These are phyloP conservation scores for Lipophrys pholis DNA, from an alignment of 2,113 vertebrate genomes.

Conservation along the genomic window DNA sequence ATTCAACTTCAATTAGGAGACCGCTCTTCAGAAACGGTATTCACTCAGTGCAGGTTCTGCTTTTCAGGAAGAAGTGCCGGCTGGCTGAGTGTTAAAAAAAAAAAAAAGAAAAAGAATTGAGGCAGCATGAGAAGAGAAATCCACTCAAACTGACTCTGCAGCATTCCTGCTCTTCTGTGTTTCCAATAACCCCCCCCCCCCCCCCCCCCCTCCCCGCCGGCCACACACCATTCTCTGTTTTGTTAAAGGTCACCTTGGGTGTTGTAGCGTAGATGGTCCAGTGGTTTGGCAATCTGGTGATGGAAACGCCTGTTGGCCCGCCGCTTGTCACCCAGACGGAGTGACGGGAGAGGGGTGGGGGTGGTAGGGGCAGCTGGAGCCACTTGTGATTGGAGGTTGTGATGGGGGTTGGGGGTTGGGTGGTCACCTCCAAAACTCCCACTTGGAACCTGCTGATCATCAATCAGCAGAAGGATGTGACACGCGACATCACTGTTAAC, in stretches of 20 bases:
- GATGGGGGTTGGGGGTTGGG: slow-evolving; percentile 6
- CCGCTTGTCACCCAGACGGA: slow-evolving; percentile 38
- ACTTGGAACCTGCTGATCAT: slow-evolving; percentile 48
- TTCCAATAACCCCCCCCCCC: slow-evolving; percentile 24
- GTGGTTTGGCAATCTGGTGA: slow-evolving; percentile 66
- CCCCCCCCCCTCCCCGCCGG: neutral
- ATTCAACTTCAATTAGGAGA: neutral
- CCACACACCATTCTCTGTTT: slow-evolving; percentile 36
- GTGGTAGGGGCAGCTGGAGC: slow-evolving; percentile 49
- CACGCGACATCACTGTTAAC: slow-evolving; percentile 21
- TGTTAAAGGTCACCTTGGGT: slow-evolving; percentile 73
- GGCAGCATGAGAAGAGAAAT: too few relatives aligned
- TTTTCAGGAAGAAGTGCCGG: slow-evolving; percentile 9
- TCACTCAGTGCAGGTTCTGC: slow-evolving; percentile 10
- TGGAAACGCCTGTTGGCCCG: slow-evolving; percentile 58
- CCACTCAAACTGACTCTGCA: slow-evolving; percentile 42
- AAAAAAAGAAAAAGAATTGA: slow-evolving; percentile 18
- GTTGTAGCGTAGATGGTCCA: slow-evolving; percentile 58
- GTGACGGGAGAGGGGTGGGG: neutral
- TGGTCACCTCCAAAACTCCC: slow-evolving; percentile 36
- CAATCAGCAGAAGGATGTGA: slow-evolving; percentile 51
- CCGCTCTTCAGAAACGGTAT: neutral
- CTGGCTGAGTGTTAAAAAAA: slow-evolving; percentile 17
- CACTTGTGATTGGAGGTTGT: slow-evolving; percentile 39
- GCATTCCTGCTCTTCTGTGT: slow-evolving; percentile 24